phyloP scores from a whole-genome alignment of 2,888 invertebrate species.

The Cataglyphis albicans region DNA sequence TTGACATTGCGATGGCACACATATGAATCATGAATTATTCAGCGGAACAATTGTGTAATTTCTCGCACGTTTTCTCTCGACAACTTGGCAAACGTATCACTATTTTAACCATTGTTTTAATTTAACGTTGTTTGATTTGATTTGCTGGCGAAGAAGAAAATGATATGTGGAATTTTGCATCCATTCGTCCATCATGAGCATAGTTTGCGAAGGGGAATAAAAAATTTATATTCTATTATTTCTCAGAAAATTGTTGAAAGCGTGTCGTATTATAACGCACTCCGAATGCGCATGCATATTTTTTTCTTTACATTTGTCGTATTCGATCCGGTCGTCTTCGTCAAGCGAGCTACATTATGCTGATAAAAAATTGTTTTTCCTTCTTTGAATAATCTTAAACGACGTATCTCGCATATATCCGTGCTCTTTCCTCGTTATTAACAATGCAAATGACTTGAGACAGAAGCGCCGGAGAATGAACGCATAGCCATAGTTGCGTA shows the following conservation, averaged over 20 bases:
- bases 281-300: constrained; percentile 5
- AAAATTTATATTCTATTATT: constrained; percentile 30
- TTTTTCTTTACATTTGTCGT: not conserved
- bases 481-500: constrained; percentile 54
- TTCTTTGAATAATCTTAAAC: not conserved
- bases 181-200: not conserved
- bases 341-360: not conserved
- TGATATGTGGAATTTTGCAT: not conserved
- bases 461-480: constrained; percentile 54
- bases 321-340: not conserved
- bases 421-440: constrained; percentile 52
- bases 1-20: not conserved
- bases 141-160: not conserved
- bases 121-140: not conserved
- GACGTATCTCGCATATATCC: not conserved
- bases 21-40: not conserved
- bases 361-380: constrained; percentile 32
- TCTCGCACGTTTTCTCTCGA: not conserved
- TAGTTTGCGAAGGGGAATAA: not conserved
- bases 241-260: not conserved
- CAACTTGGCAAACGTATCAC: not conserved
- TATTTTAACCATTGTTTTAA: not conserved
- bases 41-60: not conserved
- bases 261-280: not conserved
- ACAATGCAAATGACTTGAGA: constrained; percentile 70